phyloP scores from a whole-genome alignment of 2,888 invertebrate genomes.

The Morpho deidamia region DNA sequence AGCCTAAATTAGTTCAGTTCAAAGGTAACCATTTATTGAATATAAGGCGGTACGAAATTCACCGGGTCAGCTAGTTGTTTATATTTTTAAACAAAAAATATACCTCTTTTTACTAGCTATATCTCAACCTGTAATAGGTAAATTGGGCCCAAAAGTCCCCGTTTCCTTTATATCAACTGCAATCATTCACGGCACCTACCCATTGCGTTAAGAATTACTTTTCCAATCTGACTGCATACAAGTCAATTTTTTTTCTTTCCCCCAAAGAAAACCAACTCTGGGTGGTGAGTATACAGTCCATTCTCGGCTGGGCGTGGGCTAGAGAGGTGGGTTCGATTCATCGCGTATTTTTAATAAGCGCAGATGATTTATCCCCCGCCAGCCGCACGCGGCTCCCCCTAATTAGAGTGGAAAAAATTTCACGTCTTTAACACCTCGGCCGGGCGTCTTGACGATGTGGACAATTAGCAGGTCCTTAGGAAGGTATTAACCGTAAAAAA shows the following conservation, averaged over 20 bases:
- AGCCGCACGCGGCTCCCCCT: slow-evolving; percentile 59
- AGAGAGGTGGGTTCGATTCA: slow-evolving; percentile 68
- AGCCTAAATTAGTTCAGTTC: too few relatives aligned
- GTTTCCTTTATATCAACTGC: slow-evolving; percentile 41
- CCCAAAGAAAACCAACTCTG: slow-evolving; percentile 25
- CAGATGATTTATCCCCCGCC: slow-evolving; percentile 72
- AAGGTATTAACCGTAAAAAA: too few relatives aligned
- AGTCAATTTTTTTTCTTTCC: slow-evolving; percentile 6
- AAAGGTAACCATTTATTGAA: too few relatives aligned
- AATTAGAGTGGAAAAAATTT: slow-evolving; percentile 66
- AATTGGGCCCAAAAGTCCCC: slow-evolving; percentile 20
- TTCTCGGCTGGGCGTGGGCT: slow-evolving; percentile 34
- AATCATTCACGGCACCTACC: slow-evolving; percentile 46
- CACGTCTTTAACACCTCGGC: slow-evolving; percentile 20
- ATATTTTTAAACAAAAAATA: too few relatives aligned
- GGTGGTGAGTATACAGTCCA: slow-evolving; percentile 11
- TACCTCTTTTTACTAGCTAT: too few relatives aligned
- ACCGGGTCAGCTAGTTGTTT: too few relatives aligned
- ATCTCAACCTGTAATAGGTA: too few relatives aligned
- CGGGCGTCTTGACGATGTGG: slow-evolving; percentile 22
- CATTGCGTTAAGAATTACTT: slow-evolving; percentile 46
- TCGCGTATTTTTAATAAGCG: slow-evolving; percentile 71
- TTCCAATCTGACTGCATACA: slow-evolving; percentile 29
- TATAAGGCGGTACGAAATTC: too few relatives aligned
- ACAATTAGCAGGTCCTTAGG: slow-evolving; percentile 11